These are phyloP conservation scores for Columba guinea DNA, from an alignment of 2,797 vertebrate genomes.

Conservation along the genomic window DNA sequence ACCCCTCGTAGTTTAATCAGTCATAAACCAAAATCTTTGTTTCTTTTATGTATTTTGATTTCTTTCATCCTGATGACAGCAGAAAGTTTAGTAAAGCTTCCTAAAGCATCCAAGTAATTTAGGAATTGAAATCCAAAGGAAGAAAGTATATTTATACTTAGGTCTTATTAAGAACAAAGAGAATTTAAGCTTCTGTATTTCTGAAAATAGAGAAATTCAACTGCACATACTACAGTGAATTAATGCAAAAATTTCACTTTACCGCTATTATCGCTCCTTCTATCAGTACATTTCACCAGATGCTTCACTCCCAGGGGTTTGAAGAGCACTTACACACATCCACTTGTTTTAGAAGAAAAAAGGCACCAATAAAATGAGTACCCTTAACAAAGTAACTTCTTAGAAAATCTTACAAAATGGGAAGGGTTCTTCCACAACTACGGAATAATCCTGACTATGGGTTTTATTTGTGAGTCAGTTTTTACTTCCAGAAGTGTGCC, in stretches of 20 bases:
- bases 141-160: not conserved
- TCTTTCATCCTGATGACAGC: not conserved
- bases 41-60: not conserved
- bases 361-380: not conserved
- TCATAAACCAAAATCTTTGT: not conserved
- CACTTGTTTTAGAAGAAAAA: not conserved
- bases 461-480: not conserved
- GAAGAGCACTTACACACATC: not conserved
- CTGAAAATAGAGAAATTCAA: not conserved
- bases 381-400: not conserved
- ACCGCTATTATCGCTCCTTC: not conserved
- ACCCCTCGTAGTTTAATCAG: not conserved
- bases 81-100: not conserved
- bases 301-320: not conserved
- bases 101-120: not conserved
- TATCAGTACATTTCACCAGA: not conserved
- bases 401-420: not conserved
- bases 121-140: not conserved
- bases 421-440: not conserved
- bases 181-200: not conserved
- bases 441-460: not conserved
- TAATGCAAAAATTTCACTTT: not conserved
- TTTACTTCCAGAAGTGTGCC: not conserved
- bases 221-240: not conserved
- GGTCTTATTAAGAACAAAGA: not conserved